Conservation (phyloP, 2,797 vertebrate species). For the Melanotaenia boesemani region DNA sequence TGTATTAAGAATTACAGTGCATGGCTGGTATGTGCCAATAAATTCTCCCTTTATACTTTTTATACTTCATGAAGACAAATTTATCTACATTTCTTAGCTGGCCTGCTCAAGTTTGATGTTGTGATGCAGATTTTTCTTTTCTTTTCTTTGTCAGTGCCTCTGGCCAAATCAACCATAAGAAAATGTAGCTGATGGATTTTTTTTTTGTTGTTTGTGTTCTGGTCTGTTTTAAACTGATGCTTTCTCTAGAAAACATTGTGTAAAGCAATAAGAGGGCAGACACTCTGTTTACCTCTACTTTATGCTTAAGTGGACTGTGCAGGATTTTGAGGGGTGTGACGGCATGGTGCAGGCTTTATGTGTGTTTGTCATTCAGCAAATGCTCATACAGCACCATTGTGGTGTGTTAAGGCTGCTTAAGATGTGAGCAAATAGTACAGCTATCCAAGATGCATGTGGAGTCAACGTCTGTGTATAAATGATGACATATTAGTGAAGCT, state of each 20-base stretch:
- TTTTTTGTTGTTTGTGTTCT: neutral
- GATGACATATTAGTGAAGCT: slow-evolving; percentile 4
- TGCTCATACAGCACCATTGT: slow-evolving; percentile 29
- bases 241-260: slow-evolving; percentile 7
- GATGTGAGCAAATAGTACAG: slow-evolving; percentile 10
- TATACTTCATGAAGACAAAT: slow-evolving; percentile 11
- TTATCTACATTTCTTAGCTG: slow-evolving; percentile 17
- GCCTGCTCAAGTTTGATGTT: slow-evolving; percentile 19
- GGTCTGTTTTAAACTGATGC: neutral
- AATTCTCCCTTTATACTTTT: slow-evolving; percentile 49
- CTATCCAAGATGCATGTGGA: slow-evolving; percentile 20
- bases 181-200: slow-evolving; percentile 30
- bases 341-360: slow-evolving; percentile 22
- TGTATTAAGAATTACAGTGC: slow-evolving; percentile 44
- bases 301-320: neutral
- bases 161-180: slow-evolving; percentile 14
- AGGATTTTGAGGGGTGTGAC: neutral
- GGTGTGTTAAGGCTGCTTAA: slow-evolving; percentile 11
- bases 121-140: slow-evolving; percentile 1
- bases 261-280: slow-evolving; percentile 51
- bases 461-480: slow-evolving; percentile 24
- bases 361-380: slow-evolving; percentile 81
- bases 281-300: slow-evolving; percentile 1
- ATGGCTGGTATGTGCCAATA: slow-evolving; percentile 61
- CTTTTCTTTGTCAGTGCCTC: slow-evolving; percentile 25